Evolutionary conservation across 2,797 vertebrate genomes (phyloP), one percentile per base, ranked within the genome.

Genomic region (Pipistrellus pygmaeus): DNA sequence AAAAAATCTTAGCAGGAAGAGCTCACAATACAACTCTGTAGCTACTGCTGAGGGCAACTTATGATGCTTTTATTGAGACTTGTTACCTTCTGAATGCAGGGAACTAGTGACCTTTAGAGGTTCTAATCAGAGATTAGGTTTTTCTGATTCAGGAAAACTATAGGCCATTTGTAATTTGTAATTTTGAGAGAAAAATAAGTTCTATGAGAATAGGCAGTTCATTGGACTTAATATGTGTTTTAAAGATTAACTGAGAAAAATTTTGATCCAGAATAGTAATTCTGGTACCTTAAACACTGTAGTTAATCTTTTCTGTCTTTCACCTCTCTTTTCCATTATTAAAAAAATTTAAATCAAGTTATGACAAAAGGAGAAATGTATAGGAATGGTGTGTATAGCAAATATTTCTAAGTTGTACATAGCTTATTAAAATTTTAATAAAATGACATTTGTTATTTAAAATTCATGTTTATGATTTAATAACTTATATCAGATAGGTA

Each of bases 401-500:
- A 92, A 82, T 88, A 78, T 91, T 93, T 96, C 66, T 66, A 87
- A 77, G 44, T 86, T 94, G 44, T 84, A 60, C 3, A 69, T 53
- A 85, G 23, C 85, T 95, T 82, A 90, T 92, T 95, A 90, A 95
- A 95, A 88, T 57, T 53, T 88, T 60, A 88, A 83, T 91, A 90
- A 85, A 96, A 53, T 44, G 85, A 41, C 13, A 85, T 83, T 94
- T 94, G 17, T 84, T 90, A 93, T 85, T 96, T 87, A 91, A 91
- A 92, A 75, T 93, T 95, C n/a, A 84, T 92, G 72, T 84, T 89
- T 93, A 78, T 96, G 53, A 66, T 69, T 86, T 93, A 85, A 69
- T 93, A 81, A 86, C 32, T 88, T 77, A 15, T 35, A 66, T 89
- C 4, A 82, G 48, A 57, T 44, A 85, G 10, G 6, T 89, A 71